Percentiles rank a stretch among this genome's conserved stretches.
Conservation (phyloP, 2,888 invertebrate species). For the Temnothorax unifasciatus region DNA sequence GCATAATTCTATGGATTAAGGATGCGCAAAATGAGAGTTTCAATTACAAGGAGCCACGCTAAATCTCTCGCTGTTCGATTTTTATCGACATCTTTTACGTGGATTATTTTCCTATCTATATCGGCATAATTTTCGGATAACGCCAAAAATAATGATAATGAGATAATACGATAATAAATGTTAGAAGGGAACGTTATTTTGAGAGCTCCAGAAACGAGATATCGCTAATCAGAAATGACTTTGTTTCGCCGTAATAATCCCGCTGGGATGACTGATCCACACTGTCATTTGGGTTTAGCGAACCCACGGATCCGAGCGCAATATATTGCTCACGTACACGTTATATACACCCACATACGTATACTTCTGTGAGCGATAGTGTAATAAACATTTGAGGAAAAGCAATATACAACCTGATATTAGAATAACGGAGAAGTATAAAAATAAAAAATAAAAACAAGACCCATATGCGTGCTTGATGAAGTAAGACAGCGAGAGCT, state of each 20-base stretch:
- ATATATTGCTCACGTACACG: neutral
- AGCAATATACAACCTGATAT: neutral
- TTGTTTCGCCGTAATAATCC: neutral
- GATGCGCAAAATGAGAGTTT: neutral
- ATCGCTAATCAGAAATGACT: conserved; percentile 3
- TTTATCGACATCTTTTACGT: neutral
- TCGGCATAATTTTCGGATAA: too few species aligned
- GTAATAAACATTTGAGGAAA: neutral
- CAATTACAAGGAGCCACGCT: neutral
- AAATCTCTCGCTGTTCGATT: neutral
- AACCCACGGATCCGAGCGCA: neutral
- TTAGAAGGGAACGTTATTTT: neutral
- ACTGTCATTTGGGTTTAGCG: neutral
- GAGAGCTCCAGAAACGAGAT: neutral
- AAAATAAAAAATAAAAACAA: neutral
- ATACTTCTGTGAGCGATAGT: neutral
- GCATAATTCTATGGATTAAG: neutral
- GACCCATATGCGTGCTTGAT: neutral
- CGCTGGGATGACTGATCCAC: neutral
- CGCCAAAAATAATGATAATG: neutral
- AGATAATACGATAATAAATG: neutral
- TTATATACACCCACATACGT: neutral
- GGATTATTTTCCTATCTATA: neutral
- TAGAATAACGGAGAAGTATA: neutral
- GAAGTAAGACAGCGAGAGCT: neutral